Evolutionary conservation across 1,140 invertebrate genomes (phyloP).

Genomic region (Chelonus insularis): DNA sequence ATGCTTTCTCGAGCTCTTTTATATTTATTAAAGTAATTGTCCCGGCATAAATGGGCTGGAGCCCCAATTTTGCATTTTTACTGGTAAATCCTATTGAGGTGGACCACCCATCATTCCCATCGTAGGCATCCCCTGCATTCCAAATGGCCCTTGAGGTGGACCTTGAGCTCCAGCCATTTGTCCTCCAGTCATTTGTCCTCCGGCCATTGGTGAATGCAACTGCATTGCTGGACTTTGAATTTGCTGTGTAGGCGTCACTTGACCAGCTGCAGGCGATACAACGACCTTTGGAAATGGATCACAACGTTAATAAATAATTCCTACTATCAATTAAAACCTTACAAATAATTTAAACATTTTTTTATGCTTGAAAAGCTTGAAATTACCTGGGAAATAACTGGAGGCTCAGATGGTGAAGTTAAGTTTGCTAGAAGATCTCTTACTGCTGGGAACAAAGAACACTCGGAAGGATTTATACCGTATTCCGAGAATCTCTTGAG

Average conservation of each 20-base stretch:
- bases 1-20: too few species aligned
- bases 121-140: slow-evolving; percentile 52
- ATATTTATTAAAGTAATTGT: too few species aligned
- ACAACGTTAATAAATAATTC: slow-evolving; percentile 9
- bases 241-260: slow-evolving; percentile 60
- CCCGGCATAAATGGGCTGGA: too few species aligned
- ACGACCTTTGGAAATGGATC: slow-evolving; percentile 45
- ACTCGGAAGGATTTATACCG: slow-evolving; percentile 70
- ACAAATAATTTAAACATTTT: not conserved
- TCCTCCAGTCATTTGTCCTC: slow-evolving; percentile 53
- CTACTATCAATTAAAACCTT: not conserved
- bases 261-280: slow-evolving; percentile 52
- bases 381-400: slow-evolving; percentile 56
- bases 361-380: not conserved
- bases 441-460: slow-evolving; percentile 86
- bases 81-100: slow-evolving; percentile 43
- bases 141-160: slow-evolving; percentile 55
- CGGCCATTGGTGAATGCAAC: slow-evolving; percentile 59
- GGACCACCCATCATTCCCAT: slow-evolving; percentile 63
- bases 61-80: too few species aligned
- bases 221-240: slow-evolving; percentile 63
- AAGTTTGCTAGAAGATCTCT: slow-evolving; percentile 83
- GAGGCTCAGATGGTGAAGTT: slow-evolving; percentile 70
- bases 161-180: slow-evolving; percentile 55
- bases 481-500: slow-evolving; percentile 75